phyloP scores from a whole-genome alignment of 2,797 vertebrate species.

The Hyperoplus lanceolatus region DNA sequence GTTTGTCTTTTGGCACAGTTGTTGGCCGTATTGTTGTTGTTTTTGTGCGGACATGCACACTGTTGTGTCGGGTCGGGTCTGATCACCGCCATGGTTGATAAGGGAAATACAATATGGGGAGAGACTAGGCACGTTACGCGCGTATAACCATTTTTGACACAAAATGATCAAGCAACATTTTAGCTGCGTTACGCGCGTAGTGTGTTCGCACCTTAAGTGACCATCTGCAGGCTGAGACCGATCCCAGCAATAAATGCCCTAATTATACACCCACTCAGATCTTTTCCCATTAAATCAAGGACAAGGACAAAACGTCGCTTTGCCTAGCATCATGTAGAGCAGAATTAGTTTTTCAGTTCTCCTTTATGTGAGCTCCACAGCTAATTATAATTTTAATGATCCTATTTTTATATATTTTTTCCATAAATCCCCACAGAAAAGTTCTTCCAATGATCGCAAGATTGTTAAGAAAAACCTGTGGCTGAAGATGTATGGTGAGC shows the following conservation, averaged over 20 bases:
- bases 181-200: too few species aligned
- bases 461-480: conserved; percentile 4
- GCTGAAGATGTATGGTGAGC: conserved; percentile 1
- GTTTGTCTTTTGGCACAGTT: too few species aligned
- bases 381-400: conserved; percentile 70
- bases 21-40: too few species aligned
- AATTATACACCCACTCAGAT: not conserved
- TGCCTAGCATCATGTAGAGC: conserved; percentile 45
- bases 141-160: too few species aligned
- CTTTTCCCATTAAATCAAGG: conserved; percentile 50
- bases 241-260: not conserved
- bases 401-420: conserved; percentile 30
- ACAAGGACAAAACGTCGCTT: conserved; percentile 64
- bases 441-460: conserved; percentile 13
- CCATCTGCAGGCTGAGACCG: not conserved
- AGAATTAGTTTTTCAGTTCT: conserved; percentile 45
- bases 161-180: too few species aligned
- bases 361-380: conserved; percentile 45
- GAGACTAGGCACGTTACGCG: too few species aligned
- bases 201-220: not conserved
- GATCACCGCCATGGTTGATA: too few species aligned
- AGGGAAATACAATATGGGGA: too few species aligned
- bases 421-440: conserved; percentile 40
- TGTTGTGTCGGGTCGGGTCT: too few species aligned
- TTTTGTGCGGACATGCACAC: too few species aligned